Evolutionary conservation across 2,797 vertebrate species (phyloP), one percentile per base, ranked within the genome.

Genomic region (Halcyon smyrnensis): DNA sequence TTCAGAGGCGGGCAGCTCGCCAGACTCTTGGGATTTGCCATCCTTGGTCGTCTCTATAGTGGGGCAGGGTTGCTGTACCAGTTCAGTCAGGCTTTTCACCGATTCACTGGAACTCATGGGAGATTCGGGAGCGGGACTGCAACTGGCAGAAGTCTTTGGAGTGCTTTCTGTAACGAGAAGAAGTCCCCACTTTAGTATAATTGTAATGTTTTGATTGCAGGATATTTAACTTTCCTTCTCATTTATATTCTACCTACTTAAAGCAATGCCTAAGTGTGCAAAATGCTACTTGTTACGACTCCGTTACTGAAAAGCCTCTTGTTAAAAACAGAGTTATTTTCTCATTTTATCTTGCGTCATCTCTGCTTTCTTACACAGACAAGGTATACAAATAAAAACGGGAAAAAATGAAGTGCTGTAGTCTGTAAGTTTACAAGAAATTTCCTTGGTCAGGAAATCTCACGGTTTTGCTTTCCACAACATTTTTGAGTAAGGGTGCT

Each of bases 81-180:
- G 95, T 45, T 99, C 99, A 1, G 98, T 98, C 51, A 99, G 96
- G 87, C 99, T 99, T 92, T 99, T 99, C 95, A 99, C 98, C 0
- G 99, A 99, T 79, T 99, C 99, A 68, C 99, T 99, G 65, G 99
- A 99, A 85, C 99, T 99, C 97, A 99, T 98, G 8, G 99, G 99
- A 32, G 99, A 99, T 75, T 99, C 99, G 2, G 99, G 99, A 81
- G 99, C 99, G 2, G 99, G 99, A 97, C 99, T 99, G 98, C 99
- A 99, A 98, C 99, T 99, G 68, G 99, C 99, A 32, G 99, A 99
- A 89, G 99, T 99, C 98, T 99, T 99, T 97, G 99, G 99, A 94
- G 99, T 99, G 97, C 99, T 99, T 98, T 99, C 99, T 99, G 98
- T 25, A 98, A 96, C 90, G 80, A 82, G 69, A 96, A 84, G 30